Conservation (phyloP, 2,888 invertebrate genomes). For the Ashinkailepas kermadecensis region DNA sequence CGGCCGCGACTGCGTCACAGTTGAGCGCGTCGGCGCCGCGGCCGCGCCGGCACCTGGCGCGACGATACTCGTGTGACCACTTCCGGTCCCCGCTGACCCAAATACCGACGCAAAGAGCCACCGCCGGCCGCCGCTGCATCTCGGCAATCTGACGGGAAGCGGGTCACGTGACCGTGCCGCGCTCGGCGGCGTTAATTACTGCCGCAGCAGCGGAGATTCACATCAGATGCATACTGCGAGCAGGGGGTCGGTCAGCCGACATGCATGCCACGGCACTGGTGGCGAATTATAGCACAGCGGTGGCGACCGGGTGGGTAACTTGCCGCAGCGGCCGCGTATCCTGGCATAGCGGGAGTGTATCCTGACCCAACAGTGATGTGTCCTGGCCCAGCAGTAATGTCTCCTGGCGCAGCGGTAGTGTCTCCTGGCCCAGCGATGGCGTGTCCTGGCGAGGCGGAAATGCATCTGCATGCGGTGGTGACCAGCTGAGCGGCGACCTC, state of each 20-base stretch:
- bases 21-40: neutral
- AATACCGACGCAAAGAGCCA: neutral
- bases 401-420: too few relatives aligned
- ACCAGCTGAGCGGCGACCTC: neutral
- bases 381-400: too few relatives aligned
- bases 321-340: too few relatives aligned
- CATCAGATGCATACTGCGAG: constrained; percentile 26
- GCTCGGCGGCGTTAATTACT: constrained; percentile 6
- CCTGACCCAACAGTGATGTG: too few relatives aligned
- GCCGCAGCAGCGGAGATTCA: neutral
- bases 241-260: neutral
- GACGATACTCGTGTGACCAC: neutral
- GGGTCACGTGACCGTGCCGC: neutral
- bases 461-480: too few relatives aligned
- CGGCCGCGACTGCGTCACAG: too few relatives aligned
- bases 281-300: too few relatives aligned
- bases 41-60: neutral
- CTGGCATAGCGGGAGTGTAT: too few relatives aligned
- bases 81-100: neutral
- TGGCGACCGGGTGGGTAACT: too few relatives aligned
- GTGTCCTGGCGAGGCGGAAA: too few relatives aligned
- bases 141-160: neutral
- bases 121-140: neutral
- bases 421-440: too few relatives aligned
- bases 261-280: too few relatives aligned